phyloP scores from a whole-genome alignment of 2,888 invertebrate species.

The Micropterix aruncella region DNA sequence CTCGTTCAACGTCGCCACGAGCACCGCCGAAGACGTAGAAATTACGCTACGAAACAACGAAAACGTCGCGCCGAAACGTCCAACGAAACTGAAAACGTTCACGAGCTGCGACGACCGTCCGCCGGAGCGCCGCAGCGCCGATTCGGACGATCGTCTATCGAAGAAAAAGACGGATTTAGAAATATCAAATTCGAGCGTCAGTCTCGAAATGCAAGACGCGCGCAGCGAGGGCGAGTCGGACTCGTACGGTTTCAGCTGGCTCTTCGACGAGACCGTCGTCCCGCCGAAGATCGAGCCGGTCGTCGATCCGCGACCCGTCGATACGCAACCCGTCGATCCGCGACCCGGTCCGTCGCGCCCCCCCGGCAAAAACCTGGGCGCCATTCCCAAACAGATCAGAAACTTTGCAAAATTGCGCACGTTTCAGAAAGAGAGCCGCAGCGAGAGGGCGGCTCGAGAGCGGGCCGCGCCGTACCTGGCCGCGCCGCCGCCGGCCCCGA shows the following conservation, averaged over 20 bases:
- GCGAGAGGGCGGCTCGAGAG: slow-evolving; percentile 33
- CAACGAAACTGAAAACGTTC: slow-evolving; percentile 18
- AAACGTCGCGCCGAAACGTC: not conserved
- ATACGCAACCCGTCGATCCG: slow-evolving; percentile 20
- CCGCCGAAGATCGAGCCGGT: not conserved
- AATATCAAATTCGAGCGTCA: slow-evolving; percentile 44
- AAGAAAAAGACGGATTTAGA: slow-evolving; percentile 22
- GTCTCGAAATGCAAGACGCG: slow-evolving; percentile 37
- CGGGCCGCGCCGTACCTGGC: not conserved
- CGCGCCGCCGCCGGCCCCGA: slow-evolving; percentile 13
- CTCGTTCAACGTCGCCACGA: slow-evolving; percentile 12
- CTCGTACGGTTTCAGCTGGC: slow-evolving; percentile 34
- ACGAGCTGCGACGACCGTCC: slow-evolving; percentile 53
- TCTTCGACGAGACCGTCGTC: slow-evolving; percentile 26
- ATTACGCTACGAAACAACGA: slow-evolving; percentile 10
- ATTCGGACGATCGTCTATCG: slow-evolving; percentile 29
- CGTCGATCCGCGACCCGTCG: slow-evolving; percentile 14
- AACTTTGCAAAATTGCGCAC: slow-evolving; percentile 38
- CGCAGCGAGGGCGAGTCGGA: slow-evolving; percentile 21
- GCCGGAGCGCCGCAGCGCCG: slow-evolving; percentile 40
- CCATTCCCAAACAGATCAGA: slow-evolving; percentile 54
- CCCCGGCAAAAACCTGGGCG: slow-evolving; percentile 49
- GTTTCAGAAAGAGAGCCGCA: slow-evolving; percentile 41
- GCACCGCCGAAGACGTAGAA: not conserved
- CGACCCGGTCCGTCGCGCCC: slow-evolving; percentile 9